phyloP scores from a whole-genome alignment of 2,888 invertebrate species.

The Tromatobia lineatoria region DNA sequence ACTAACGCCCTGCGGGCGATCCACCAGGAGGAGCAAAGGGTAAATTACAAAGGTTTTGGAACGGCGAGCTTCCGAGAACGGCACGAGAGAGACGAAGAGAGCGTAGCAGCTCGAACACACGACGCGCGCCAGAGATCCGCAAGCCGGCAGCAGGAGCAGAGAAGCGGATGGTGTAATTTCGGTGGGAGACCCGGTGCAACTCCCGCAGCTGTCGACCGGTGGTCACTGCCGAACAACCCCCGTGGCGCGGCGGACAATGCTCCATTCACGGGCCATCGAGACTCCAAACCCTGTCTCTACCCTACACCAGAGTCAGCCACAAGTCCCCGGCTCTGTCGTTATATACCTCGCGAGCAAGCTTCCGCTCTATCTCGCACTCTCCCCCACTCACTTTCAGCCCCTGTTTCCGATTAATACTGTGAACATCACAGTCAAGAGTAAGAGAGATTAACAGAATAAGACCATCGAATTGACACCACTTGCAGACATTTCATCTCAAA shows the following conservation, averaged over 20 bases:
- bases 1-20: slow-evolving; percentile 61
- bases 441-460: slow-evolving; percentile 16
- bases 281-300: slow-evolving; percentile 55
- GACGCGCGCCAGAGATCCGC: slow-evolving; percentile 55
- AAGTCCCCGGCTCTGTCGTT: slow-evolving; percentile 25
- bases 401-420: slow-evolving; percentile 50
- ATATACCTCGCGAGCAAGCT: slow-evolving; percentile 18
- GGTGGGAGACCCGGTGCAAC: slow-evolving; percentile 68
- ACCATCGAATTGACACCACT: slow-evolving; percentile 22
- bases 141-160: slow-evolving; percentile 50
- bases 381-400: slow-evolving; percentile 38
- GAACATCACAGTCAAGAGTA: not conserved
- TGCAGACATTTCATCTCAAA: slow-evolving; percentile 10
- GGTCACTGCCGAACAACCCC: slow-evolving; percentile 72
- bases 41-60: slow-evolving; percentile 68
- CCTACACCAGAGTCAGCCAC: slow-evolving; percentile 40
- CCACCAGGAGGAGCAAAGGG: slow-evolving; percentile 49
- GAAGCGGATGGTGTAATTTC: slow-evolving; percentile 75
- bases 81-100: slow-evolving; percentile 49
- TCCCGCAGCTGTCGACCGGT: slow-evolving; percentile 78
- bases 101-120: slow-evolving; percentile 33
- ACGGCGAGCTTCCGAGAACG: slow-evolving; percentile 57
- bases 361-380: slow-evolving; percentile 26
- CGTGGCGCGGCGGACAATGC: slow-evolving; percentile 77
- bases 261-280: slow-evolving; percentile 73